phyloP scores from a whole-genome alignment of 2,888 invertebrate genomes.

The Abrostola tripartita region DNA sequence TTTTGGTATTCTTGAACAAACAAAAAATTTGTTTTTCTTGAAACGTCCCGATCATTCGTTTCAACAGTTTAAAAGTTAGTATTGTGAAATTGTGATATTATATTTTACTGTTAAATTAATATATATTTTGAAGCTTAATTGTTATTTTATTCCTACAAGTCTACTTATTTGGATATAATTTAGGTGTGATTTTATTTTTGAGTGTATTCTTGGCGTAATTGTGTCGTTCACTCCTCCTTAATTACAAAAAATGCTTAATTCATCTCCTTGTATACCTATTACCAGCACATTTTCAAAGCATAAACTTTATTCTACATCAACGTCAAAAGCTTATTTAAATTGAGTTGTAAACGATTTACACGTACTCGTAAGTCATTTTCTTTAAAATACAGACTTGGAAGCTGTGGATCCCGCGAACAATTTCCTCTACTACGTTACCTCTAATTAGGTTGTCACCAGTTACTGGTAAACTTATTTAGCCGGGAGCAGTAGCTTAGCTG shows the following conservation, averaged over 20 bases:
- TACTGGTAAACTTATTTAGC: constrained; percentile 19
- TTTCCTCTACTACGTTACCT: constrained; percentile 11
- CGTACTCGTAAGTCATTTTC: neutral
- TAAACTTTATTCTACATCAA: too few species aligned
- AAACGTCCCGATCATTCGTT: constrained; percentile 33
- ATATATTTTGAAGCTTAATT: too few species aligned
- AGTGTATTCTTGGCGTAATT: too few species aligned
- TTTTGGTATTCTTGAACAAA: constrained; percentile 66
- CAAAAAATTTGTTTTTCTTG: constrained; percentile 61
- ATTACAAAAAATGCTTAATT: too few species aligned
- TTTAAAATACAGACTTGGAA: neutral
- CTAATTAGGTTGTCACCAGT: constrained; percentile 77
- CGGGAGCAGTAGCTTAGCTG: constrained; percentile 16
- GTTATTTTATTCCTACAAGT: too few species aligned
- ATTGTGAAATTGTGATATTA: neutral
- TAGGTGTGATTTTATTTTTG: too few species aligned
- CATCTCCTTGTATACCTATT: too few species aligned
- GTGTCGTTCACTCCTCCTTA: too few species aligned
- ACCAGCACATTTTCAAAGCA: too few species aligned
- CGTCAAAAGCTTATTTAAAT: too few species aligned
- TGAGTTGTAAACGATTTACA: neutral
- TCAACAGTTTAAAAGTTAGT: neutral
- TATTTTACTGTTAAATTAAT: neutral
- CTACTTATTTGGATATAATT: too few species aligned
- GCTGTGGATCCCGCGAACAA: constrained; percentile 9